Evolutionary conservation across 2,113 vertebrate genomes (phyloP).

Genomic region (Nicator chloris): DNA sequence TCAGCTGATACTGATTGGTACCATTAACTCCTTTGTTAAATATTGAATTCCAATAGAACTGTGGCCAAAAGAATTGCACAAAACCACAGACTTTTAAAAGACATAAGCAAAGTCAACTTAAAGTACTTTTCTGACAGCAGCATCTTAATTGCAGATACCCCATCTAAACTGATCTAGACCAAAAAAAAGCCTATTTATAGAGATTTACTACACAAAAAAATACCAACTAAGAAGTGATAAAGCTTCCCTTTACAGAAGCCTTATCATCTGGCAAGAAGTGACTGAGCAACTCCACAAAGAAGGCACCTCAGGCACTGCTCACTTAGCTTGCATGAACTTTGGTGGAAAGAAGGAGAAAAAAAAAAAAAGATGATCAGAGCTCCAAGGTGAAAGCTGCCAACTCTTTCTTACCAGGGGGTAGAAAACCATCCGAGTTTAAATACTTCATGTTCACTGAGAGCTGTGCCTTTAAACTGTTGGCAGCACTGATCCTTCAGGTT

Average conservation of each 20-base stretch:
- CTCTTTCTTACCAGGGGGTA: slow-evolving; percentile 34
- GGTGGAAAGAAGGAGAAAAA: background rate
- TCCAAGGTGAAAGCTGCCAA: slow-evolving; percentile 38
- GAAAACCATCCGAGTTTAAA: slow-evolving; percentile 38
- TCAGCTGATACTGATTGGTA: background rate
- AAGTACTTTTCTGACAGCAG: background rate
- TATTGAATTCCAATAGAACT: background rate
- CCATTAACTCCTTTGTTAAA: background rate
- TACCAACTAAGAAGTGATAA: background rate
- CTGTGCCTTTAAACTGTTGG: slow-evolving; percentile 27
- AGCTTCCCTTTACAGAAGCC: background rate
- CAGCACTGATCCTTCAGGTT: slow-evolving; percentile 13
- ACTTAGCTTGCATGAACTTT: background rate
- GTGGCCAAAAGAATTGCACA: background rate
- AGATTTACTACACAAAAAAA: background rate
- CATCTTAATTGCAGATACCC: background rate
- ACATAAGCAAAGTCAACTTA: background rate
- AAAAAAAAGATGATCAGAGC: background rate
- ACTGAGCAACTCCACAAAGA: background rate
- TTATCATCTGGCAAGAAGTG: background rate
- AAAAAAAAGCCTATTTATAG: background rate
- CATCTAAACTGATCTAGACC: background rate
- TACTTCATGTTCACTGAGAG: slow-evolving; percentile 42
- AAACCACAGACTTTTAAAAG: background rate
- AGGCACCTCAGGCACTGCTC: background rate